Evolutionary conservation across 2,797 vertebrate genomes (phyloP).

Genomic region (Rousettus madagascariensis): DNA sequence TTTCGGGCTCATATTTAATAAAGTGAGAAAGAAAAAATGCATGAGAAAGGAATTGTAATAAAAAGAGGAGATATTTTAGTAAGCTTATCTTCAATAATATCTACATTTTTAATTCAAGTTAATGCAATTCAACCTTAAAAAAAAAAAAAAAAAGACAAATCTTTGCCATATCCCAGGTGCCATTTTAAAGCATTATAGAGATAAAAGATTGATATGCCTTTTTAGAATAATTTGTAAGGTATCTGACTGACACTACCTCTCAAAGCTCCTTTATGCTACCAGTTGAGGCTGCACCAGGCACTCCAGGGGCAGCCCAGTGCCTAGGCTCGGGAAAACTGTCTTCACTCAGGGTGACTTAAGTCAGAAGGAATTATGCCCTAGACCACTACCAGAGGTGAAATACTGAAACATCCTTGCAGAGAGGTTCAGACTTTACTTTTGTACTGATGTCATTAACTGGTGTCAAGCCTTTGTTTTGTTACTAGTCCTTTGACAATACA

Average conservation of each 20-base stretch:
- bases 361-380: not conserved
- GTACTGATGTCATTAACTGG: not conserved
- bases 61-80: constrained; percentile 36
- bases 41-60: constrained; percentile 48
- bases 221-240: not conserved
- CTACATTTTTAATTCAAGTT: constrained; percentile 20
- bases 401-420: not conserved
- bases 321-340: not conserved
- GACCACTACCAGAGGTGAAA: not conserved
- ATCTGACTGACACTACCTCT: not conserved
- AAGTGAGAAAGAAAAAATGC: constrained; percentile 28
- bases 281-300: not conserved
- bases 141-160: not conserved
- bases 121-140: constrained; percentile 22
- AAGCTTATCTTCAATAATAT: constrained; percentile 42
- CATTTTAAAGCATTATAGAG: constrained; percentile 29
- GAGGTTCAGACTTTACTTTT: not conserved
- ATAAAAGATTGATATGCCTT: not conserved
- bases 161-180: not conserved
- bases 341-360: not conserved
- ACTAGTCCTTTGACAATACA: not conserved
- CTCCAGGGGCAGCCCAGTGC: fast-evolving
- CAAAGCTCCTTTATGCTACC: not conserved
- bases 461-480: not conserved
- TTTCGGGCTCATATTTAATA: constrained; percentile 50